Evolutionary conservation across 2,888 invertebrate genomes (phyloP).

Genomic region (Campopleginae sp.): DNA sequence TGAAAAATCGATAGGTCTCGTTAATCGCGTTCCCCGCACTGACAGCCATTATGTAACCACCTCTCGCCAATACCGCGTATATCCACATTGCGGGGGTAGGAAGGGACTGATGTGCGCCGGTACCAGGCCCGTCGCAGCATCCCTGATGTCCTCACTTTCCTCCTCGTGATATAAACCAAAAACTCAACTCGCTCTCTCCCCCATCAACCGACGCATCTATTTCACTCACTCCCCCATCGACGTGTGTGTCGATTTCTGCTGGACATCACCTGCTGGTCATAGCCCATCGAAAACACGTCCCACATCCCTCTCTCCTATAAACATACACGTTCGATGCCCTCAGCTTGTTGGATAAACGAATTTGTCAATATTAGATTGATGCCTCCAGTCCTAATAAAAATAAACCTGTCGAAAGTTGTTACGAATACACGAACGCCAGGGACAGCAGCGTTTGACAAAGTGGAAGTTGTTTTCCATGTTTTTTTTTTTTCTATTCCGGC

Average conservation of each 20-base stretch:
- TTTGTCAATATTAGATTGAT: conserved; percentile 67
- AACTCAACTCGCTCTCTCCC: conserved; percentile 24
- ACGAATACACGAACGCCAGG: conserved; percentile 28
- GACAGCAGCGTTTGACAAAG: conserved; percentile 1
- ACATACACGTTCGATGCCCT: conserved; percentile 13
- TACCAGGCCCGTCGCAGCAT: conserved; percentile 22
- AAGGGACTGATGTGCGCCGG: conserved; percentile 26
- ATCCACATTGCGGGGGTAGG: neutral
- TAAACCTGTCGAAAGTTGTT: conserved; percentile 62
- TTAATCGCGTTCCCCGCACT: conserved; percentile 72
- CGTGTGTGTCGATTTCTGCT: conserved; percentile 63
- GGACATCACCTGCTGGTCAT: conserved; percentile 59
- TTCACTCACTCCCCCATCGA: conserved; percentile 41
- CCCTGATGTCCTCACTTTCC: conserved; percentile 38
- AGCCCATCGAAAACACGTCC: conserved; percentile 25
- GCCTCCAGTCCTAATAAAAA: conserved; percentile 67
- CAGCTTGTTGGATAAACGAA: conserved; percentile 58
- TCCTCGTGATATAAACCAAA: conserved; percentile 34
- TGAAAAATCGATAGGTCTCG: conserved; percentile 76
- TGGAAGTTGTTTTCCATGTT: neutral
- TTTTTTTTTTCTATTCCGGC: neutral
- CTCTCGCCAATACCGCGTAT: conserved; percentile 45
- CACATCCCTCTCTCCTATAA: conserved; percentile 34
- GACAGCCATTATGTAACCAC: conserved; percentile 73
- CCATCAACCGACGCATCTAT: conserved; percentile 31